These are phyloP conservation scores for Diorhabda elongata DNA, from an alignment of 1,140 invertebrate species.

Conservation along the genomic window DNA sequence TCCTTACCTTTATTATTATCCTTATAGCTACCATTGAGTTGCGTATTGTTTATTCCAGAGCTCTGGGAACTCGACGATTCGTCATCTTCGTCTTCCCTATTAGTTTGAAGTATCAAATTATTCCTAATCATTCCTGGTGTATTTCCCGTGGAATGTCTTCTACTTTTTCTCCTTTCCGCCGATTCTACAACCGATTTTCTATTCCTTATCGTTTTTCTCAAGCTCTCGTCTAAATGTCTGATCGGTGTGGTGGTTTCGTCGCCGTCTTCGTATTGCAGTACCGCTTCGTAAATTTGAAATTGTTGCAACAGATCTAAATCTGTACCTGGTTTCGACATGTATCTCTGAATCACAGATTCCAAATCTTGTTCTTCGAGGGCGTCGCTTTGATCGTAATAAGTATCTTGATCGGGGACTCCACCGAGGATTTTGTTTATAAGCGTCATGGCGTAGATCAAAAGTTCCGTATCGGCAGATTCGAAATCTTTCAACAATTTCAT, in stretches of 20 bases:
- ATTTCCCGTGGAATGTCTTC: constrained; percentile 67
- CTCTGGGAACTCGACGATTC: constrained; percentile 55
- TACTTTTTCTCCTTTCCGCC: constrained; percentile 68
- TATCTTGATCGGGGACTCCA: constrained; percentile 94
- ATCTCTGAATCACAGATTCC: constrained; percentile 84
- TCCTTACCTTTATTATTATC: constrained; percentile 52
- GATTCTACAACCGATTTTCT: constrained; percentile 62
- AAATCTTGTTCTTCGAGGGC: constrained; percentile 94
- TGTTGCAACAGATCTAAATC: constrained; percentile 91
- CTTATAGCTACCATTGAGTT: constrained; percentile 56
- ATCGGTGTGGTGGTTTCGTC: constrained; percentile 64
- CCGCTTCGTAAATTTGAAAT: constrained; percentile 93
- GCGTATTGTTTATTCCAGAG: constrained; percentile 52
- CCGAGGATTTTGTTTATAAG: constrained; percentile 95
- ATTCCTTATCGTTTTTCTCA: constrained; percentile 71
- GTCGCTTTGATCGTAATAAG: constrained; percentile 98
- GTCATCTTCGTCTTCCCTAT: constrained; percentile 48
- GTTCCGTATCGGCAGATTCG: constrained; percentile 91
- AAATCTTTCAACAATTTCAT: constrained; percentile 86
- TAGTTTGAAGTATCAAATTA: constrained; percentile 29
- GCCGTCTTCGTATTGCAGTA: constrained; percentile 84
- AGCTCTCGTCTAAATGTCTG: constrained; percentile 73
- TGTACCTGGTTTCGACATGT: constrained; percentile 90
- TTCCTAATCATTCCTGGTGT: constrained; percentile 47
- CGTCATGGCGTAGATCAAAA: constrained; percentile 93